Base-by-base conservation (phyloP, 2,888 invertebrate genomes). In the Chloroclystis v-ata region DNA sequence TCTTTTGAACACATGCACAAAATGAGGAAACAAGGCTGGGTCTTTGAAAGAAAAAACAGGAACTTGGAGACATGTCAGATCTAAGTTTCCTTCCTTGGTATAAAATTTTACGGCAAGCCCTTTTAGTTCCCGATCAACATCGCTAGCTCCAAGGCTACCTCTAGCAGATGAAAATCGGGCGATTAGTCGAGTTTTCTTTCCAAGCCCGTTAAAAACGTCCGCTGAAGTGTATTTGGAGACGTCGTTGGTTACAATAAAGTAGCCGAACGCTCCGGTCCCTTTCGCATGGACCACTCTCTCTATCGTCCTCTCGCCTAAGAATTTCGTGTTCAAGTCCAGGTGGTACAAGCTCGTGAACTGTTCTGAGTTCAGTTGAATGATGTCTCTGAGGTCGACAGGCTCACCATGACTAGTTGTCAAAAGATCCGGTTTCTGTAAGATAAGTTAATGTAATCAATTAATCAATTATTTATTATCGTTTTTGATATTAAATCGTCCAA, bases 281-380 rank as follows among this genome's bases (percentile, higher is more conserved):
- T 97, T 97, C 0, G 97, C 97, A 73, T 97, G 96, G 0, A 96
- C 96, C 0, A 96, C 94, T 59, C 97, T 89, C 71, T 97, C 97
- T 0, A 97, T 97, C 63, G 96, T 96, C 44, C 97, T 89, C 95
- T 72, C 69, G 2, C 52, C 96, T 63, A 4, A 4, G 20, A 91
- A 90, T 67, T 95, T 95, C 65, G 94, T 92, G 0, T 92, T 83
- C 65, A 92, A 91, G 63, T 94, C 94, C 5, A 94, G 59, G 48
- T 91, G 90, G 26, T 59, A 90, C 42, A 68, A 63, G 30, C 70
- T 72, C 2, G 57, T 58, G 12, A 72, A 60, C 35, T 68, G 51
- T 40, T 72, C 68, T 1, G 63, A 59, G 42, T 75, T 75, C 0
- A 72, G 45, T 6, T 63, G 50, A 11, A 60, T 47, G 13, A 63